Evolutionary conservation across 2,797 vertebrate genomes (phyloP).

Genomic region (Poecilia gillii): DNA sequence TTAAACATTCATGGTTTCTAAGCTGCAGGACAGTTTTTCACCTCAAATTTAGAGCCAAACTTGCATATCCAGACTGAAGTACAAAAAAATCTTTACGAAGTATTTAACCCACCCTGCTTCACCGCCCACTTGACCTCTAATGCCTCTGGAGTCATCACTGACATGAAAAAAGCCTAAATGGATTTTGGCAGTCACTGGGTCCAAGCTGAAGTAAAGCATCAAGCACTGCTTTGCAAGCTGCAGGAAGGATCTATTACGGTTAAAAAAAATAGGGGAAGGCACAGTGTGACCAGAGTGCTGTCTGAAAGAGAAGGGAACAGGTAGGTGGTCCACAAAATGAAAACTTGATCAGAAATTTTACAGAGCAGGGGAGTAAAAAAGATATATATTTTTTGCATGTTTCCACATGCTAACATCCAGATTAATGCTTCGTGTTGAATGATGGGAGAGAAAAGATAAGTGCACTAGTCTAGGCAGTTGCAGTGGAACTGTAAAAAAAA

Average conservation of each 20-base stretch:
- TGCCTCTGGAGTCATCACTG: constrained; percentile 63
- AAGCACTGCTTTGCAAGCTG: constrained; percentile 53
- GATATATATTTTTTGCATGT: constrained; percentile 12
- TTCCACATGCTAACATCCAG: constrained; percentile 5
- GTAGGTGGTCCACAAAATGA: constrained; percentile 71
- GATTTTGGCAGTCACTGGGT: constrained; percentile 72
- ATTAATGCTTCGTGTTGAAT: constrained; percentile 8
- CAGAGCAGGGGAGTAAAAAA: constrained; percentile 30
- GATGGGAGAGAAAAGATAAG: constrained; percentile 12
- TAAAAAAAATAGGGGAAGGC: constrained; percentile 68
- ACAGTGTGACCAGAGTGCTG: constrained; percentile 69
- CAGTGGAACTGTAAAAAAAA: neutral
- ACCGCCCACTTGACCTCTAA: constrained; percentile 68
- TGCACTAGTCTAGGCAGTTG: neutral
- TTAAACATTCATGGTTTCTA: constrained; percentile 1
- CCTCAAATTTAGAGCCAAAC: neutral
- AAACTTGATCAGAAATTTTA: constrained; percentile 36
- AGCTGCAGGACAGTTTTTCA: neutral
- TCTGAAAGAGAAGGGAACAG: constrained; percentile 74
- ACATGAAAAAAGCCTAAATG: constrained; percentile 70
- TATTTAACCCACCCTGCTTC: constrained; percentile 51
- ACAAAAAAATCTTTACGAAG: constrained; percentile 30
- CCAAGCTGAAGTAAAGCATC: constrained; percentile 64
- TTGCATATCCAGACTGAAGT: neutral
- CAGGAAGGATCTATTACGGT: constrained; percentile 81